Evolutionary conservation across 2,113 vertebrate species (phyloP).

Genomic region (Salminus brasiliensis): DNA sequence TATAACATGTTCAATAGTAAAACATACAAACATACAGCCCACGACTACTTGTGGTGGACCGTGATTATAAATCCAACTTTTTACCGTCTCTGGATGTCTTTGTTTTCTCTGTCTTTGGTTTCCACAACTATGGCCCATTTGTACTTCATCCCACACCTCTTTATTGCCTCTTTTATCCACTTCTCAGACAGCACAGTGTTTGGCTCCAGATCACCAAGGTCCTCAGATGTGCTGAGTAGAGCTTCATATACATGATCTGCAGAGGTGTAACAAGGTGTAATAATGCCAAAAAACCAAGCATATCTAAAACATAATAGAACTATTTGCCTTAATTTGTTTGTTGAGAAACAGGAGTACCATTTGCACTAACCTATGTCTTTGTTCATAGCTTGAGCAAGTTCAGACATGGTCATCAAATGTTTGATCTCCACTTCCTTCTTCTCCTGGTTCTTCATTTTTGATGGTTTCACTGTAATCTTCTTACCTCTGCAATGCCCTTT

Average conservation of each 20-base stretch:
- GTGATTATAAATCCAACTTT: not conserved
- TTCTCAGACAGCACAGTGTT: conserved; percentile 76
- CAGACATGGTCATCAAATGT: conserved; percentile 77
- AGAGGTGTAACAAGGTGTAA: conserved; percentile 35
- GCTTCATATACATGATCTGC: conserved; percentile 86
- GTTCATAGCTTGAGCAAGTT: conserved; percentile 83
- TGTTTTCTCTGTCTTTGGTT: conserved; percentile 77
- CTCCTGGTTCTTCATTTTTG: conserved; percentile 45
- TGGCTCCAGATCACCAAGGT: conserved; percentile 78
- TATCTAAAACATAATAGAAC: not conserved
- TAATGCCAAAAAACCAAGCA: not conserved
- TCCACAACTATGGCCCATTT: conserved; percentile 81
- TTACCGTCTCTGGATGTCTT: conserved; percentile 83
- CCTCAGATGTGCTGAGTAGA: conserved; percentile 78
- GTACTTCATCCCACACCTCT: conserved; percentile 87
- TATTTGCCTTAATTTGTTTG: not conserved
- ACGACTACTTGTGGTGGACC: no score
- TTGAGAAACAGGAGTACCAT: not conserved
- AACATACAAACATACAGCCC: no score
- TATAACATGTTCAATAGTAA: no score
- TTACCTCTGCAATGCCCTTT: conserved; percentile 61
- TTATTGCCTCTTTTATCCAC: conserved; percentile 86
- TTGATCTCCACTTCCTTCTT: conserved; percentile 85
- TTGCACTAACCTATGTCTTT: conserved; percentile 77
- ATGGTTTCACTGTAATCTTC: conserved; percentile 63